Percentiles rank a stretch among this genome's conserved stretches.
These are phyloP conservation scores for Pseudochirops corinnae DNA, from an alignment of 2,797 vertebrate species.

Conservation along the genomic window DNA sequence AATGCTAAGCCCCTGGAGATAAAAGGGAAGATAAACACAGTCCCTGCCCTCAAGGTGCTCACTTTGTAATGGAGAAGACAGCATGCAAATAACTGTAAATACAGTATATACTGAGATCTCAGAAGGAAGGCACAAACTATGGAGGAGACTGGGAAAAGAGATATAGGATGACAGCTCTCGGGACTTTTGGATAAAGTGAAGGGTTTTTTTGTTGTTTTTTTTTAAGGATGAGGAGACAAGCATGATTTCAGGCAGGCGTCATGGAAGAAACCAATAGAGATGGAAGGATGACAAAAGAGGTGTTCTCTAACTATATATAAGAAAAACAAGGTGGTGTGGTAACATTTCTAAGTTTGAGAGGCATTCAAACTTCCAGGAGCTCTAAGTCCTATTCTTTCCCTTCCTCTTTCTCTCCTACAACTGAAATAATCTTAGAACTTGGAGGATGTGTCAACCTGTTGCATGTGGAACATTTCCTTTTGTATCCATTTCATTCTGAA, in stretches of 20 bases:
- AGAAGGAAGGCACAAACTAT: background rate
- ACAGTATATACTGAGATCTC: background rate
- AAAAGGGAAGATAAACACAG: background rate
- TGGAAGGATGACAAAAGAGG: background rate
- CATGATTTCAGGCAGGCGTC: background rate
- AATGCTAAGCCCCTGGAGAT: background rate
- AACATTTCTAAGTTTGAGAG: background rate
- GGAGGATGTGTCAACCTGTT: background rate
- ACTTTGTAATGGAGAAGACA: too few species aligned
- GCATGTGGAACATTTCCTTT: background rate
- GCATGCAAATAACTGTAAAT: background rate
- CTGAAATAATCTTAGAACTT: background rate
- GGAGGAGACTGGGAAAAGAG: background rate
- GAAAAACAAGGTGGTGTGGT: background rate
- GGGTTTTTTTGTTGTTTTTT: background rate
- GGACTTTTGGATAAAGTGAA: background rate
- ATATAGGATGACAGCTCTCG: background rate
- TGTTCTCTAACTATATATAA: background rate
- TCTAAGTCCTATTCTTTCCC: background rate
- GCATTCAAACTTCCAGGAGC: background rate
- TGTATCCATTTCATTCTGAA: constrained; percentile 15
- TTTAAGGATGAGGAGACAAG: background rate
- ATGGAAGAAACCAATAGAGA: background rate
- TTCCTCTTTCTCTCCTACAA: background rate
- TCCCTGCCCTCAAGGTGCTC: background rate